Base-by-base conservation (phyloP, 2,797 vertebrate genomes). In the Anabas testudineus region DNA sequence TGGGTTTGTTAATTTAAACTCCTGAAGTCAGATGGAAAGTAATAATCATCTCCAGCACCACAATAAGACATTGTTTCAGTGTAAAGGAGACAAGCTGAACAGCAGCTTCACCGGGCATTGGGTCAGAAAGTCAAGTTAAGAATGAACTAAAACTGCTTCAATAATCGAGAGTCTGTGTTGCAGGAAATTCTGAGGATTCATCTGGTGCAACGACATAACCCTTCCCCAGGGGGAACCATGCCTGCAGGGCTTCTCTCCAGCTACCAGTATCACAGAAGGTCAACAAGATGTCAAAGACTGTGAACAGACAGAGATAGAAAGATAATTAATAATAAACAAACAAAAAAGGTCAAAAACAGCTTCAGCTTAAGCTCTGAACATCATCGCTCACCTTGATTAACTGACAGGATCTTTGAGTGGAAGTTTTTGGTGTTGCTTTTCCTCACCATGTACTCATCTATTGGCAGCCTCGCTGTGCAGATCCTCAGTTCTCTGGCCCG, bases 361-460 rank as follows among this genome's bases (percentile, higher is more conserved):
- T 10, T 34, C 19, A 8, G 1, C 0, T 19, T n/a, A n/a, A n/a
- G n/a, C 3, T 39, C 21, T 1, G 0, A 4, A 15, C 19, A 5
- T 4, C 0, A 7, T 1, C 2, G 0, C 70, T 58, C 57, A 95
- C 97, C 97, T 93, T 98, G 97, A 73, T 98, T 99, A 45, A 98
- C 91, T 2, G 97, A 93, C 64, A 99, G 49, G 0, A 97, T 96
- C 88, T 97, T 95, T 0, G 95, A 98, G 85, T 98, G 93, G 74
- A 96, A 98, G 78, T 97, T 97, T 89, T 95, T 98, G 30, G 19
- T 3, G 34, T 96, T 99, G 47, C 48, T 24, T 5, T 78, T 90
- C 80, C 91, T 96, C 80, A 94, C 92, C 97, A 97, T 99, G 91
- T 94, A 94, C 77, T 98, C 95, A 0, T 95, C 95, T 49, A 99